Evolutionary conservation across 2,113 vertebrate species (phyloP).

Genomic region (Peromyscus californicus): DNA sequence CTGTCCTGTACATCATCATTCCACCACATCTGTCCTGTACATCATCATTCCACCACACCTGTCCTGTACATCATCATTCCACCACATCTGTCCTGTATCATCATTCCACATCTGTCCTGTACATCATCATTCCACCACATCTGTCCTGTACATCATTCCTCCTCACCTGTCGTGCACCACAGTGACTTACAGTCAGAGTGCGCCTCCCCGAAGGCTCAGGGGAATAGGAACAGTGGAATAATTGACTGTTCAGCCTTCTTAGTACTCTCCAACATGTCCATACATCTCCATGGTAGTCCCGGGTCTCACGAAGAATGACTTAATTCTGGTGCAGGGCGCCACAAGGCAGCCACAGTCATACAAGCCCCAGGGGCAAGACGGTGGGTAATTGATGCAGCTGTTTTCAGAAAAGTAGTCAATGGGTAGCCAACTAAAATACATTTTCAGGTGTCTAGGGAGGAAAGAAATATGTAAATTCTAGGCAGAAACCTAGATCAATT

Average conservation of each 20-base stretch:
- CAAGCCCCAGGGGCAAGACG: too few species aligned
- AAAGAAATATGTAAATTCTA: not conserved
- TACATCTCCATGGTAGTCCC: not conserved
- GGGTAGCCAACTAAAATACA: not conserved
- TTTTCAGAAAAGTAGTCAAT: not conserved
- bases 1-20: too few species aligned
- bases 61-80: too few species aligned
- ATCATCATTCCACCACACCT: too few species aligned
- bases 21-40: too few species aligned
- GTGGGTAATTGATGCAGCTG: too few species aligned
- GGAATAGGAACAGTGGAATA: not conserved
- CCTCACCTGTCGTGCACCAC: not conserved
- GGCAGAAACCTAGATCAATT: not conserved
- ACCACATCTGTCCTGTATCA: too few species aligned
- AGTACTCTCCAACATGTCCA: rapidly evolving
- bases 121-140: not conserved
- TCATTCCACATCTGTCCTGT: too few species aligned
- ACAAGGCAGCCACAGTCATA: not conserved
- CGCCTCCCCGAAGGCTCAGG: not conserved
- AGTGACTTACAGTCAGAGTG: not conserved
- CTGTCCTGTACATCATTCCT: too few species aligned
- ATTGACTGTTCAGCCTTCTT: not conserved
- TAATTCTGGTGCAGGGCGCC: not conserved
- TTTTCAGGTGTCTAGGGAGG: not conserved
- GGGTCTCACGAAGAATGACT: not conserved